phyloP scores from a whole-genome alignment of 2,888 invertebrate species.

The Philhelius pedissequus region DNA sequence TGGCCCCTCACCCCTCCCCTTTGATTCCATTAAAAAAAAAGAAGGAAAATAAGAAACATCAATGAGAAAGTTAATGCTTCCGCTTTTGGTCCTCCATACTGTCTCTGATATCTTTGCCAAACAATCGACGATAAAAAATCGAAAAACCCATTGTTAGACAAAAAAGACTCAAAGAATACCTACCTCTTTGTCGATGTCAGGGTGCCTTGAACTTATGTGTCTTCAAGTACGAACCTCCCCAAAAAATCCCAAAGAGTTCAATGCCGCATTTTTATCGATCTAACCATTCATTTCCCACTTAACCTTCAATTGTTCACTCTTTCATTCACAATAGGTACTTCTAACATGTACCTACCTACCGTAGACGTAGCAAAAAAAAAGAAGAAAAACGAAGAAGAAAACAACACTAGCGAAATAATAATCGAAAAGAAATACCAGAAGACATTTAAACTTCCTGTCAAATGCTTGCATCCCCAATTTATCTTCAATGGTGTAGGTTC shows the following conservation, averaged over 20 bases:
- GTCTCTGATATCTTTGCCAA: not conserved
- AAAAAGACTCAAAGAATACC: not conserved
- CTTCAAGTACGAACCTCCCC: not conserved
- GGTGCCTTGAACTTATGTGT: not conserved
- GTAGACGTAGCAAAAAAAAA: too few species aligned
- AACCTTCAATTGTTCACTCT: constrained; percentile 61
- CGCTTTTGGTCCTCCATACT: not conserved
- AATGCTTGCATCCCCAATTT: constrained; percentile 45
- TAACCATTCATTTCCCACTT: constrained; percentile 62
- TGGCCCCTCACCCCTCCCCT: too few species aligned
- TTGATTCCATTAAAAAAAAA: not conserved
- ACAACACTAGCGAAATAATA: not conserved
- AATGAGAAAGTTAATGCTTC: constrained; percentile 30
- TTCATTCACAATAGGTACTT: not conserved
- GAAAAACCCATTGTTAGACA: constrained; percentile 13
- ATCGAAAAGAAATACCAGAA: constrained; percentile 21
- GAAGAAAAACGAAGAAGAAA: not conserved
- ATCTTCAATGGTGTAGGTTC: constrained; percentile 42
- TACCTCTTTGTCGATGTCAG: not conserved
- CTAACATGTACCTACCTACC: too few species aligned
- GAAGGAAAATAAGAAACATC: constrained; percentile 6
- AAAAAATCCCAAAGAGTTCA: constrained; percentile 12
- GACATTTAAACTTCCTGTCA: constrained; percentile 49
- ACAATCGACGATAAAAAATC: constrained; percentile 32
- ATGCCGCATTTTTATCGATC: constrained; percentile 60